These are phyloP conservation scores for Sphenopsis melanotis DNA, from an alignment of 2,797 vertebrate genomes.

Conservation along the genomic window DNA sequence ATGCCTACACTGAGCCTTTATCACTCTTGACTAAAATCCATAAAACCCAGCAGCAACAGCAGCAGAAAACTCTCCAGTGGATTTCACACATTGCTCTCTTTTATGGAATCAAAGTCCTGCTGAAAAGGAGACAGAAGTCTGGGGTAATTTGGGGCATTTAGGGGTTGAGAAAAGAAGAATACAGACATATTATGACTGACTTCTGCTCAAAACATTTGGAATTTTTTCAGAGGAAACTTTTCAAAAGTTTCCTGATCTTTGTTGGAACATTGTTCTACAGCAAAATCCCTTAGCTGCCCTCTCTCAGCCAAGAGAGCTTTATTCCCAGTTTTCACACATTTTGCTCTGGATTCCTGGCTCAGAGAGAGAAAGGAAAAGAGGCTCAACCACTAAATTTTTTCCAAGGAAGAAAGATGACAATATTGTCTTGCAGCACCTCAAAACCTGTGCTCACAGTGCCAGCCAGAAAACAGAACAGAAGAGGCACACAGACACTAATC, in stretches of 20 bases:
- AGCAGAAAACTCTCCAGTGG: neutral
- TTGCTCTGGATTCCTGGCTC: neutral
- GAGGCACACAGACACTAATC: accelerated
- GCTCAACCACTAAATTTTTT: neutral
- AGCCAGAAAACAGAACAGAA: neutral
- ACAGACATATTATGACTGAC: neutral
- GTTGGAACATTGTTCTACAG: neutral
- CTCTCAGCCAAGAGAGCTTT: neutral
- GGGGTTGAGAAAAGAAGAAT: neutral
- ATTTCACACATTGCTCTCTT: neutral
- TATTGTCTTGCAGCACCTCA: neutral
- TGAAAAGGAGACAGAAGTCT: neutral
- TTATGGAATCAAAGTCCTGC: neutral
- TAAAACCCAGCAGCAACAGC: neutral
- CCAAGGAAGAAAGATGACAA: neutral
- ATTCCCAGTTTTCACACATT: neutral
- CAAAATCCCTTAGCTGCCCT: neutral
- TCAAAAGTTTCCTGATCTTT: neutral
- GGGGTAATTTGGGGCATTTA: neutral
- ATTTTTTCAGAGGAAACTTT: neutral
- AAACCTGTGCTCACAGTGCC: accelerated
- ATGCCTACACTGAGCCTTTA: neutral
- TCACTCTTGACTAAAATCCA: neutral
- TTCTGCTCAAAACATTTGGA: neutral
- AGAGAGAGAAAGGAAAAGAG: neutral